Evolutionary conservation across 2,797 vertebrate species (phyloP), one percentile per base, ranked within the genome.

Genomic region (Micropoecilia bifurca): DNA sequence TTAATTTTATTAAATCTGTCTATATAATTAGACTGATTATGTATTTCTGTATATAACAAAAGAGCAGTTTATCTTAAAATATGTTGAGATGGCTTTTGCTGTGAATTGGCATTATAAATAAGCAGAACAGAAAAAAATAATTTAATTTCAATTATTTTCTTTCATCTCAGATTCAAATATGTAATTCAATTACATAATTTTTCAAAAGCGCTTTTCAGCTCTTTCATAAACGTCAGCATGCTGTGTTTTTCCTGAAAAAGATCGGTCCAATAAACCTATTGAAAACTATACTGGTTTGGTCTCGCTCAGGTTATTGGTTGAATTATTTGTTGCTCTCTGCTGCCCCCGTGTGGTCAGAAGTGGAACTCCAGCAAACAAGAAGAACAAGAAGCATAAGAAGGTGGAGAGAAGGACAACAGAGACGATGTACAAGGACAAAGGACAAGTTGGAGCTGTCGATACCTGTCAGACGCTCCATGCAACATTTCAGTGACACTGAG

Each of bases 381-480:
- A 39, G 74, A 73, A 33, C 39, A 73, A 53, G 6, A 81, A 55
- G 63, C 28, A 14, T 53, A n/a, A 22, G n/a, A 41, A 73, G 5
- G 20, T 48, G 39, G 53, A n/a, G 22, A 33, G 1, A 16, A 16
- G 41, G 55, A 33, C n/a, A 57, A 33, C 74, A 57, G 28, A 78
- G 63, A 47, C 18, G 6, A 55, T n/a, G 45, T 18, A 77, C 48
- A 43, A 43, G 73, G 25, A 83, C 22, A 63, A 74, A 4, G 75
- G 45, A 82, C 71, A 74, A 82, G 20, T 80, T 83, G 22, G 47
- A 46, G 39, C 80, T 39, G 83, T 78, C 81, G 84, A 78, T 93
- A 96, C 96, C 95, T 96, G 90, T 94, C 93, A 55, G 92, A 89
- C 79, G 94, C 94, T 92, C 93, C 93, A 87, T 95, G 94, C 85